Conservation (phyloP, 2,888 invertebrate species). For the Dynastes maya region DNA sequence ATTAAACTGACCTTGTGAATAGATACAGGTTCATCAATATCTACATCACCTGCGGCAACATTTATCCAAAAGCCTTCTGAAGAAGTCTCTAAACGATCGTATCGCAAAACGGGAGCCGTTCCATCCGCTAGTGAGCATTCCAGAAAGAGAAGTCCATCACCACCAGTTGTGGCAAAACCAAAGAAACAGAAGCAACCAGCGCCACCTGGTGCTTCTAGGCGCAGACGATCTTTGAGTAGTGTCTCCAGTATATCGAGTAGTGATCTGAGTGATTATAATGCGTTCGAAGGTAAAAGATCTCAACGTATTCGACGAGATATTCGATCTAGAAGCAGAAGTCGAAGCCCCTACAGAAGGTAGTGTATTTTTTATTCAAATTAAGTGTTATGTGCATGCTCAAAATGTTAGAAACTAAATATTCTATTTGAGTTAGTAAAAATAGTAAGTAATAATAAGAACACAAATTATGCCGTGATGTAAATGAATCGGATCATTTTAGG, state of each 20-base stretch:
- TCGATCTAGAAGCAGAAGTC: slow-evolving; percentile 45
- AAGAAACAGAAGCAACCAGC: slow-evolving; percentile 56
- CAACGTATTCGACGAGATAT: slow-evolving; percentile 34
- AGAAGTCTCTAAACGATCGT: slow-evolving; percentile 55
- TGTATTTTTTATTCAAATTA: not conserved
- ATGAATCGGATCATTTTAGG: slow-evolving; percentile 8
- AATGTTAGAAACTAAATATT: too few species aligned
- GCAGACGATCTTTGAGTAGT: slow-evolving; percentile 71
- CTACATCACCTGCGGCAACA: slow-evolving; percentile 1
- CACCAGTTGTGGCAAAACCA: slow-evolving; percentile 74
- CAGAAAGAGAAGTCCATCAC: slow-evolving; percentile 71
- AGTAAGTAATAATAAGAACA: slow-evolving; percentile 10
- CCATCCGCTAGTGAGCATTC: slow-evolving; percentile 12
- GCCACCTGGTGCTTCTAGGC: slow-evolving; percentile 55
- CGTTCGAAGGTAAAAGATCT: slow-evolving; percentile 45
- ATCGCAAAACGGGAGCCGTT: slow-evolving; percentile 55
- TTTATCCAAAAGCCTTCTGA: slow-evolving; percentile 51
- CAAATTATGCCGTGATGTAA: not conserved
- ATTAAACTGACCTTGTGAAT: not conserved
- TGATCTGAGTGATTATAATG: slow-evolving; percentile 64
- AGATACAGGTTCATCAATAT: slow-evolving; percentile 16
- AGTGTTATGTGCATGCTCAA: not conserved
- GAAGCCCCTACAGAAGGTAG: slow-evolving; percentile 50
- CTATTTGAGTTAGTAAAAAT: not conserved
- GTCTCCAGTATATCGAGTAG: slow-evolving; percentile 73